Conservation (phyloP, 2,113 vertebrate genomes). For the Nyctereutes procyonoides region DNA sequence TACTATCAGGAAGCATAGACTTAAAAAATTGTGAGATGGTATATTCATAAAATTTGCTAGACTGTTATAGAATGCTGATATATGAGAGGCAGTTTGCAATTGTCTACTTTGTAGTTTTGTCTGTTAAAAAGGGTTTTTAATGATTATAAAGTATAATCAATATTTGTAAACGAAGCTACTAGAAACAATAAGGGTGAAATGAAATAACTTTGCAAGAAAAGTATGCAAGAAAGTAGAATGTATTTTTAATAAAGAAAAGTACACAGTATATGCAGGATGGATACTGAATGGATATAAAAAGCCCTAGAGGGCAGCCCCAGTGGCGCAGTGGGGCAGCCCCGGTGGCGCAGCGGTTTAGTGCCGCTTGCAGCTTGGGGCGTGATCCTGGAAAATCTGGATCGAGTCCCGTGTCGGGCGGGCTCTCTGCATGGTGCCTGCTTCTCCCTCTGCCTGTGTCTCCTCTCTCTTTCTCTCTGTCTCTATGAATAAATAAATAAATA, state of each 20-base stretch:
- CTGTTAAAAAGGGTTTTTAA: neutral
- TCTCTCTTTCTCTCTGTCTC: too few relatives aligned
- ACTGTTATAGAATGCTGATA: neutral
- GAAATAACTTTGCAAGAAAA: neutral
- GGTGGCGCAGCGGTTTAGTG: too few relatives aligned
- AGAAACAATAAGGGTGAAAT: neutral
- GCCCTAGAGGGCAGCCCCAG: neutral
- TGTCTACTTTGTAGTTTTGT: neutral
- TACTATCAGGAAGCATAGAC: neutral
- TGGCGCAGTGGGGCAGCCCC: too few relatives aligned
- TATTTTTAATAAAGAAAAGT: neutral
- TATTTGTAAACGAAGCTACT: neutral
- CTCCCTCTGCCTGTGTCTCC: too few relatives aligned
- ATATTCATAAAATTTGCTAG: neutral
- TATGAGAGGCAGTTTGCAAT: neutral
- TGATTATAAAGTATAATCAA: neutral
- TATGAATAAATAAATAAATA: too few relatives aligned
- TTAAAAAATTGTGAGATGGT: neutral
- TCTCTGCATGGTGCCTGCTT: too few relatives aligned
- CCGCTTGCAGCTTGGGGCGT: too few relatives aligned
- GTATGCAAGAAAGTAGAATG: neutral
- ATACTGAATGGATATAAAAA: neutral
- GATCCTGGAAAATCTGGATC: too few relatives aligned
- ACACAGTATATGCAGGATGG: neutral
- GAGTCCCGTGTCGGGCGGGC: too few relatives aligned